Percentiles rank a stretch among this genome's conserved stretches.
phyloP scores from a whole-genome alignment of 2,113 vertebrate species.

The Empidonax traillii region DNA sequence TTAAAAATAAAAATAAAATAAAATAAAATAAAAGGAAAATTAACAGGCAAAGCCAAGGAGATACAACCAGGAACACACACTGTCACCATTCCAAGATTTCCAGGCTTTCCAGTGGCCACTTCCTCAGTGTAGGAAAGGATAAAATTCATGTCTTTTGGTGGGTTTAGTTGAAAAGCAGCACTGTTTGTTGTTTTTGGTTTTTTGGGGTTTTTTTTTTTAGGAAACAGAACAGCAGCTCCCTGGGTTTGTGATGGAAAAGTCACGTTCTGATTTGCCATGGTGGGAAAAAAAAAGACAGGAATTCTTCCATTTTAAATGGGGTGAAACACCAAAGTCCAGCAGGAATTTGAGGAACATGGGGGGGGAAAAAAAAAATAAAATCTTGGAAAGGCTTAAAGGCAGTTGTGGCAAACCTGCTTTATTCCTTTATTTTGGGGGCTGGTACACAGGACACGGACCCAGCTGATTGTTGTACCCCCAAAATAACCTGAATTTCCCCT shows the following conservation, averaged over 20 bases:
- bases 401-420: neutral
- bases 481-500: neutral
- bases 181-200: neutral
- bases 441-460: neutral
- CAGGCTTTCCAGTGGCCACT: neutral
- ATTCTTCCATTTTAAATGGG: neutral
- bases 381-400: neutral
- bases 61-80: neutral
- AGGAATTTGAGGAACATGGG: neutral
- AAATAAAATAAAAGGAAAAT: neutral
- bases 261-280: neutral
- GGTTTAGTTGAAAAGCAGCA: neutral
- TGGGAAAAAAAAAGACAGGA: neutral
- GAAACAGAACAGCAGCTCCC: neutral
- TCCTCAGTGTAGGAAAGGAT: neutral
- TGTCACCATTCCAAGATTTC: neutral
- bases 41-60: neutral
- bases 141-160: neutral
- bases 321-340: neutral
- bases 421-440: neutral
- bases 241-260: neutral
- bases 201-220: neutral
- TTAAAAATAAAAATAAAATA: neutral
- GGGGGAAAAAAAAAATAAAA: neutral
- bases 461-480: neutral